phyloP scores from a whole-genome alignment of 2,888 invertebrate species.

The Andrena trimmerana region DNA sequence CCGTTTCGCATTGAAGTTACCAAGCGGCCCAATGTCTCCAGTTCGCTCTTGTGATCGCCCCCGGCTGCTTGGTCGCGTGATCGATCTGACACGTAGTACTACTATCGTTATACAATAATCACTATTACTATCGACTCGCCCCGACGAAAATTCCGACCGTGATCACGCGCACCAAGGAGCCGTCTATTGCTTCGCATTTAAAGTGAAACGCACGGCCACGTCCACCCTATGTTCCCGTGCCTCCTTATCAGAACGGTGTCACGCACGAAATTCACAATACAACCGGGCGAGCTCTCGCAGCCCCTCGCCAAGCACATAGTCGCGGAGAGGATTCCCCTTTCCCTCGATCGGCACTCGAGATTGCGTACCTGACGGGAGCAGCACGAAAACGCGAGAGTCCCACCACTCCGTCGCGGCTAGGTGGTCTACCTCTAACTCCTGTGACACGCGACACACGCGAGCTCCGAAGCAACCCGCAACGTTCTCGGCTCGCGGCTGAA shows the following conservation, averaged over 20 bases:
- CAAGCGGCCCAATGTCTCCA: conserved; percentile 72
- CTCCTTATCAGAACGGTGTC: conserved; percentile 41
- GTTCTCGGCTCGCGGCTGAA: conserved; percentile 2
- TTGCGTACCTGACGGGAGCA: conserved; percentile 33
- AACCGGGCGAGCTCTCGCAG: conserved; percentile 23
- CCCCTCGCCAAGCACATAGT: neutral
- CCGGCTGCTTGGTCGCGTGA: conserved; percentile 63
- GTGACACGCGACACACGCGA: conserved; percentile 47
- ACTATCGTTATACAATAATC: conserved; percentile 68
- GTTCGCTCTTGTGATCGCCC: conserved; percentile 52
- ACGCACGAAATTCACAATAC: conserved; percentile 44
- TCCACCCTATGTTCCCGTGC: conserved; percentile 27
- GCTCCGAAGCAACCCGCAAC: conserved; percentile 28
- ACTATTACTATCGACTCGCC: conserved; percentile 60
- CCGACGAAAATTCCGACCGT: conserved; percentile 36
- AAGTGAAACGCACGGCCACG: conserved; percentile 38
- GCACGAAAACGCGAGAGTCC: conserved; percentile 44
- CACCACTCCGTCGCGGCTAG: conserved; percentile 36
- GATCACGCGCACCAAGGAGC: conserved; percentile 63
- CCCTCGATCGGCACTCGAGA: neutral
- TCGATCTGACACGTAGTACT: conserved; percentile 54
- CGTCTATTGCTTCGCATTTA: conserved; percentile 62
- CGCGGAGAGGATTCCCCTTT: neutral
- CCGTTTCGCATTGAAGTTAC: conserved; percentile 73
- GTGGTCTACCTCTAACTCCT: conserved; percentile 29